phyloP scores from a whole-genome alignment of 2,797 vertebrate genomes.

The Lacerta agilis region DNA sequence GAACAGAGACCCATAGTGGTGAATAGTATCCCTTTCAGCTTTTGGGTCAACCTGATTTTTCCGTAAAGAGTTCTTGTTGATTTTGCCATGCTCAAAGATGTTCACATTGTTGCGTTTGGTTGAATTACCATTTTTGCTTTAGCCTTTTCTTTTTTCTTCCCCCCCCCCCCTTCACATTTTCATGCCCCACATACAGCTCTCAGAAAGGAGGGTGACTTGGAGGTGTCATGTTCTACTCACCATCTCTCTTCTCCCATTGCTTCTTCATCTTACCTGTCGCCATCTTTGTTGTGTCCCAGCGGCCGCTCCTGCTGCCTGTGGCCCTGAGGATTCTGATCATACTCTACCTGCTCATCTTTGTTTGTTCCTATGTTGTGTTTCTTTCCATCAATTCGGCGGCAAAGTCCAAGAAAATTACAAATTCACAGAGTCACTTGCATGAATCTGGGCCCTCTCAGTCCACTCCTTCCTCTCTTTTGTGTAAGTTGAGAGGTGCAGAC shows the following conservation, averaged over 20 bases:
- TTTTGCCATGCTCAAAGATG: slow-evolving; percentile 59
- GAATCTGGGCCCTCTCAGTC: slow-evolving; percentile 70
- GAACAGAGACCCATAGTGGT: slow-evolving; percentile 59
- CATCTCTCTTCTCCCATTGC: slow-evolving; percentile 68
- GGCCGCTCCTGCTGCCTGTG: slow-evolving; percentile 78
- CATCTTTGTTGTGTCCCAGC: slow-evolving; percentile 76
- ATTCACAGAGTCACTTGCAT: slow-evolving; percentile 70
- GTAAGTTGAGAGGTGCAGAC: slow-evolving; percentile 74
- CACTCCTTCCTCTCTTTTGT: slow-evolving; percentile 73
- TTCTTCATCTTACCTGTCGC: slow-evolving; percentile 76
- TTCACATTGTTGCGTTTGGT: slow-evolving; percentile 60
- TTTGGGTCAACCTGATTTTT: slow-evolving; percentile 30
- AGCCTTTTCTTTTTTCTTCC: slow-evolving; percentile 63
- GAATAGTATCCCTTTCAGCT: neutral
- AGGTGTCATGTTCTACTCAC: slow-evolving; percentile 69
- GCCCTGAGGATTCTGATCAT: slow-evolving; percentile 77
- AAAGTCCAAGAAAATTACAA: slow-evolving; percentile 69
- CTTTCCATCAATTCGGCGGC: slow-evolving; percentile 77
- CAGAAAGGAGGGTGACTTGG: slow-evolving; percentile 72
- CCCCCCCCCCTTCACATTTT: slow-evolving; percentile 53
- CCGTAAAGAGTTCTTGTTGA: slow-evolving; percentile 44
- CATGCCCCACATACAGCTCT: slow-evolving; percentile 71
- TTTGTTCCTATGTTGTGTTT: slow-evolving; percentile 81
- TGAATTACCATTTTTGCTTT: slow-evolving; percentile 66
- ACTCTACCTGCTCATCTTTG: slow-evolving; percentile 80